Conservation (phyloP, 2,797 vertebrate genomes). For the Myotis vivesi region DNA sequence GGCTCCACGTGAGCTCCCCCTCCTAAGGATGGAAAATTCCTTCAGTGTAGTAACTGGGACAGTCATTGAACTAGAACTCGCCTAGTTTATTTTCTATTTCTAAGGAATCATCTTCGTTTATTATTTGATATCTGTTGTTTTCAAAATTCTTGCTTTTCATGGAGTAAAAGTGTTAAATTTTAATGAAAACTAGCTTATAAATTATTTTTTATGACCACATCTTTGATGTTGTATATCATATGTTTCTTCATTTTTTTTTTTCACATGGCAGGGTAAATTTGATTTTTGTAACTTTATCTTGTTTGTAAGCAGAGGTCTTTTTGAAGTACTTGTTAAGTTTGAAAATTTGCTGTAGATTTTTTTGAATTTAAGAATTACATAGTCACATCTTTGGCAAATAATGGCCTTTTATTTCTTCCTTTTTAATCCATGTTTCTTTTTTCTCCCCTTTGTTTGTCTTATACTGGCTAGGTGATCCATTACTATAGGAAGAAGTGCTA, state of each 20-base stretch:
- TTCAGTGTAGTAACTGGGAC: neutral
- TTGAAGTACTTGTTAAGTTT: neutral
- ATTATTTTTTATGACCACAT: neutral
- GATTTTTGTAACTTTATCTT: neutral
- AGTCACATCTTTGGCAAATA: neutral
- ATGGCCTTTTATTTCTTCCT: neutral
- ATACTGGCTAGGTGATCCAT: neutral
- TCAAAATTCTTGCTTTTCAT: neutral
- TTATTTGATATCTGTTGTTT: neutral
- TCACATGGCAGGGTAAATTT: neutral
- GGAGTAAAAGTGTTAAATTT: neutral
- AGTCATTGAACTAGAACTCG: neutral
- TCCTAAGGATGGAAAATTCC: neutral
- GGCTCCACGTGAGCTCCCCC: neutral
- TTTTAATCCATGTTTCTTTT: neutral
- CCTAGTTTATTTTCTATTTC: neutral
- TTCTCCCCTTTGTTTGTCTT: neutral
- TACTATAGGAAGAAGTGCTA: neutral
- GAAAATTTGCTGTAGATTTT: neutral
- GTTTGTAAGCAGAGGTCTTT: neutral
- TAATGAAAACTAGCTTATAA: neutral
- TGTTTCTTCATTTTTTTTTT: neutral
- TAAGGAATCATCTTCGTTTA: neutral
- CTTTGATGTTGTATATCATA: neutral
- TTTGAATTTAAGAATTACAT: neutral